Percentiles rank a stretch among this genome's conserved stretches.
These are phyloP conservation scores for Aulostomus chinensis DNA, from an alignment of 2,797 vertebrate genomes.

Conservation along the genomic window DNA sequence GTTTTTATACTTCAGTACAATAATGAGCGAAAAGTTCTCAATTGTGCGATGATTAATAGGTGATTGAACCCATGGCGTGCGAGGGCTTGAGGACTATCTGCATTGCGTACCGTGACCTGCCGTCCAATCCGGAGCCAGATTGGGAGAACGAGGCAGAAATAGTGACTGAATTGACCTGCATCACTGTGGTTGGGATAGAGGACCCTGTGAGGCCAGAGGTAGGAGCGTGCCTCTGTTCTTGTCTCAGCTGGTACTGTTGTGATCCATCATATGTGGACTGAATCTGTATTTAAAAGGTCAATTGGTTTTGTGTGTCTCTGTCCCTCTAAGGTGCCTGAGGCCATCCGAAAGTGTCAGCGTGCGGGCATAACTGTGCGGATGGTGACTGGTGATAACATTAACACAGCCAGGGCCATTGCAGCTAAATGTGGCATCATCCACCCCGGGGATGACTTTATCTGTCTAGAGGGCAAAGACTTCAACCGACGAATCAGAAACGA, in stretches of 20 bases:
- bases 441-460: conserved; percentile 90
- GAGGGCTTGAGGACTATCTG: conserved; percentile 92
- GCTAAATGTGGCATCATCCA: conserved; percentile 92
- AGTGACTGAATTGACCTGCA: conserved; percentile 86
- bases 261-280: neutral
- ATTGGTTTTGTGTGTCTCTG: neutral
- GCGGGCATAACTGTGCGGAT: conserved; percentile 93
- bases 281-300: conserved; percentile 3
- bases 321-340: conserved; percentile 85
- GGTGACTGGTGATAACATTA: conserved; percentile 95
- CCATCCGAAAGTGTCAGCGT: conserved; percentile 90
- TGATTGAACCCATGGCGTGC: conserved; percentile 93
- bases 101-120: conserved; percentile 87
- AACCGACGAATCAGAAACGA: conserved; percentile 92
- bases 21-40: too few species aligned
- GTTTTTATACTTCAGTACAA: too few species aligned
- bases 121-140: conserved; percentile 82
- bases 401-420: conserved; percentile 91
- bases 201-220: conserved; percentile 94
- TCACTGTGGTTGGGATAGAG: conserved; percentile 91
- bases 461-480: conserved; percentile 92
- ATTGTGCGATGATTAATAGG: conserved; percentile 53
- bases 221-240: conserved; percentile 10
- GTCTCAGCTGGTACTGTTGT: neutral
- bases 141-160: conserved; percentile 90